phyloP scores from a whole-genome alignment of 1,140 invertebrate genomes.

The Laodelphax striatellus region DNA sequence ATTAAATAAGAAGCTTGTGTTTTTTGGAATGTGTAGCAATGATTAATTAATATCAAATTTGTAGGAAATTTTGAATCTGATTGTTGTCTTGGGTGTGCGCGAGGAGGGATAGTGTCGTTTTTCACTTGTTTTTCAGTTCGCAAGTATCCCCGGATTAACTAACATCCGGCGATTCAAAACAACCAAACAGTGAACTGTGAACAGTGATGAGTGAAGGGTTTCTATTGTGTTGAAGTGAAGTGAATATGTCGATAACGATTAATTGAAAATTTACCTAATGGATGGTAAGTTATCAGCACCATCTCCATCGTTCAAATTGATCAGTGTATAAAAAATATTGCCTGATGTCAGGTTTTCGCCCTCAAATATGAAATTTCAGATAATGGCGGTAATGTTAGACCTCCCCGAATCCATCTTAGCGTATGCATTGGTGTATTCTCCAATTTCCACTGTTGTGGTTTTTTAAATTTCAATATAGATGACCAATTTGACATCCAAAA shows the following conservation, averaged over 20 bases:
- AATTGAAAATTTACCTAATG: conserved; percentile 12
- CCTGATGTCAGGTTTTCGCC: not conserved
- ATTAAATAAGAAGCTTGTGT: too few relatives aligned
- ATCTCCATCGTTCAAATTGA: not conserved
- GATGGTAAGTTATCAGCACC: conserved; percentile 16
- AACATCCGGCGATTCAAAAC: conserved; percentile 23
- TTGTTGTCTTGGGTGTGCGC: not conserved
- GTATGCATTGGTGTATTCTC: not conserved
- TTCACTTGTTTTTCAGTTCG: not conserved
- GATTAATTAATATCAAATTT: too few relatives aligned
- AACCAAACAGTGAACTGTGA: conserved; percentile 14
- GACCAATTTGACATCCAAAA: too few relatives aligned
- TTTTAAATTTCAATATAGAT: too few relatives aligned
- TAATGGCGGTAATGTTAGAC: conserved; percentile 10
- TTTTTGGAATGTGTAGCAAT: too few relatives aligned
- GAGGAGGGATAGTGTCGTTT: not conserved
- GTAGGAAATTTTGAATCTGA: too few relatives aligned
- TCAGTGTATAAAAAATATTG: not conserved
- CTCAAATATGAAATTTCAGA: conserved; percentile 2
- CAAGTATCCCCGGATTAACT: conserved; percentile 4
- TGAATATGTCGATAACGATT: conserved; percentile 12
- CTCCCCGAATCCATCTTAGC: not conserved
- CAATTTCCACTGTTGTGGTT: too few relatives aligned
- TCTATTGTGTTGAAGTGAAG: conserved; percentile 18
- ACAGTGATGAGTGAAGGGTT: conserved; percentile 3